These are phyloP conservation scores for Mastigias papua DNA, from an alignment of 30 jellyfish, hydroid and myxozoan species.

Conservation along the genomic window DNA sequence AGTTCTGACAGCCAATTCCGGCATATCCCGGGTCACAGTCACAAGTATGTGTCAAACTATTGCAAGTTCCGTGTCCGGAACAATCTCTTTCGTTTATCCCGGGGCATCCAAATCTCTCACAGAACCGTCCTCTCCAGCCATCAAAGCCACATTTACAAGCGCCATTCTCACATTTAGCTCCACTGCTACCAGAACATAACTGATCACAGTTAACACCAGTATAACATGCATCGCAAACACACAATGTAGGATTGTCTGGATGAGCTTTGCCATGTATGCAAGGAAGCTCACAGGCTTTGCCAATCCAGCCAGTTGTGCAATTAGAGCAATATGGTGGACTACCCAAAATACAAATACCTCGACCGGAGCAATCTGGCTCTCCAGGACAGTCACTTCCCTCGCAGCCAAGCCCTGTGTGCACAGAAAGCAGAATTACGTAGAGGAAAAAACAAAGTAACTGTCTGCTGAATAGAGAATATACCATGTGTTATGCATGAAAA, in stretches of 20 bases:
- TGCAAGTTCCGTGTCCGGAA: conserved; percentile 78
- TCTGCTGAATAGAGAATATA: no score
- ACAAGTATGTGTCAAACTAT: conserved; percentile 65
- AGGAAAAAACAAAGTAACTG: no score
- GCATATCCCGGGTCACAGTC: conserved; percentile 78
- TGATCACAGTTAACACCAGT: conserved; percentile 67
- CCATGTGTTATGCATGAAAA: no score
- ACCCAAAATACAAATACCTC: conserved; percentile 65
- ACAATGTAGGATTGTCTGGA: conserved; percentile 51
- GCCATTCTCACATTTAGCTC: conserved; percentile 63
- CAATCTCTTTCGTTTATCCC: conserved; percentile 66
- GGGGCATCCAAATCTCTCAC: conserved; percentile 75
- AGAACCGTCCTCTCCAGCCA: conserved; percentile 77
- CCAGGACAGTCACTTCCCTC: conserved; percentile 82
- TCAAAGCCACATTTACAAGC: conserved; percentile 70
- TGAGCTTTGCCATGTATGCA: conserved; percentile 70
- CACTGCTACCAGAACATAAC: conserved; percentile 58
- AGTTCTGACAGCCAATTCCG: conserved; percentile 73
- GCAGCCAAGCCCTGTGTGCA: conserved; percentile 64
- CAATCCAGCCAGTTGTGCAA: conserved; percentile 75
- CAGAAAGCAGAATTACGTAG: no score
- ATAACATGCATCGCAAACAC: conserved; percentile 64
- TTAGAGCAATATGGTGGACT: conserved; percentile 72
- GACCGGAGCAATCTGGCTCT: conserved; percentile 81
- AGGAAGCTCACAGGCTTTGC: conserved; percentile 71